Evolutionary conservation across 2,797 vertebrate species (phyloP).

Genomic region (Periophthalmus magnuspinnatus): DNA sequence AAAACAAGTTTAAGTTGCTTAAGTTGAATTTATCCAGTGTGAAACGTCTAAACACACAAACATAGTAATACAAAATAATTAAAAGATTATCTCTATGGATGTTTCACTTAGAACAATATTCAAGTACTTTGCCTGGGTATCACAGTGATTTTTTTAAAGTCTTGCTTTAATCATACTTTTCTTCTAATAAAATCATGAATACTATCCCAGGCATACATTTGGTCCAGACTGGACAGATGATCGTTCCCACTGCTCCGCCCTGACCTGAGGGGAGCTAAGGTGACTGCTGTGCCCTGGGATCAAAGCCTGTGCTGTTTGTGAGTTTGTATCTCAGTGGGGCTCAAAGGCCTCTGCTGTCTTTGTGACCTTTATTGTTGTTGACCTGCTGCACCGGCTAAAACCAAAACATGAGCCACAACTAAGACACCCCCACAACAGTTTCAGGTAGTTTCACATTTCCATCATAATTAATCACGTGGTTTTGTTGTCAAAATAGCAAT

Average conservation of each 20-base stretch:
- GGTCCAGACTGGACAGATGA: background rate
- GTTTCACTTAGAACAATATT: background rate
- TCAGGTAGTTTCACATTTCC: background rate
- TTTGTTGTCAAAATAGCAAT: too few species aligned
- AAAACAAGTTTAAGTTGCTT: background rate
- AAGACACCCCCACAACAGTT: too few species aligned
- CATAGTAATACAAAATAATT: too few species aligned
- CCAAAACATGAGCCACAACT: background rate
- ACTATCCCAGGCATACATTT: background rate
- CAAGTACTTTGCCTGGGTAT: background rate
- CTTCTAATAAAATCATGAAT: too few species aligned
- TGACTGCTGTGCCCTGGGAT: slow-evolving; percentile 1
- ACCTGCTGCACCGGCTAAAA: background rate
- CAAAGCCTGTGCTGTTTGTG: slow-evolving; percentile 4
- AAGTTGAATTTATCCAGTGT: background rate
- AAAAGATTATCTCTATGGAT: background rate
- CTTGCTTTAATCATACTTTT: background rate
- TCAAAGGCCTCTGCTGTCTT: slow-evolving; percentile 8
- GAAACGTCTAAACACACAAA: background rate
- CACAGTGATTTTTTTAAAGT: background rate
- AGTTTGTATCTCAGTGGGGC: background rate
- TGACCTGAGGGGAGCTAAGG: background rate
- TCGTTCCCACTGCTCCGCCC: background rate
- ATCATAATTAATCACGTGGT: too few species aligned
- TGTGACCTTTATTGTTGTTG: slow-evolving; percentile 7